Evolutionary conservation across 2,113 vertebrate genomes (phyloP).

Genomic region (Ptychochromis oligacanthus): DNA sequence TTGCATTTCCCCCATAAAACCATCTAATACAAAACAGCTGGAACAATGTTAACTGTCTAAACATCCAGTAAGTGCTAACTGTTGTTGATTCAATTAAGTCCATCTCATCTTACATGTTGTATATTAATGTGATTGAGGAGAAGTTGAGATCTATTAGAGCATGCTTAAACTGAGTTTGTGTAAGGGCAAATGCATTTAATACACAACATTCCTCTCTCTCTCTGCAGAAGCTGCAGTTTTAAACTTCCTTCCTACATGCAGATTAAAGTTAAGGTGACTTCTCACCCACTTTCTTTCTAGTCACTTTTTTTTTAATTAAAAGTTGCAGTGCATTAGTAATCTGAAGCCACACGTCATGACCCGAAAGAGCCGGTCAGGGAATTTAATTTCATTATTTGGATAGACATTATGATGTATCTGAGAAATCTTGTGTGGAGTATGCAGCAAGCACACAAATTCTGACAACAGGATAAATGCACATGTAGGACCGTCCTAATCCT

Average conservation of each 20-base stretch:
- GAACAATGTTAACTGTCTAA: not conserved
- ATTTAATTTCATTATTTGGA: not conserved
- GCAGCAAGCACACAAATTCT: not conserved
- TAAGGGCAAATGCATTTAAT: not conserved
- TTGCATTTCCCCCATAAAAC: not conserved
- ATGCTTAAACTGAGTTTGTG: not conserved
- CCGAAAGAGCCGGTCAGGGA: not conserved
- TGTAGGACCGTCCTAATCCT: not conserved
- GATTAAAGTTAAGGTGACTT: not conserved
- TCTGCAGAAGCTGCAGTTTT: not conserved
- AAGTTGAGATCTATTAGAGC: not conserved
- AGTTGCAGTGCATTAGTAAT: not conserved
- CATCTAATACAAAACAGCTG: conserved; percentile 1
- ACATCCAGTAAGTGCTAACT: not conserved
- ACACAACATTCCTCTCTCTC: not conserved
- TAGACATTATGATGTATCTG: not conserved
- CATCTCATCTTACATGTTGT: not conserved
- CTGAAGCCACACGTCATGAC: not conserved
- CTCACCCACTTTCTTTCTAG: not conserved
- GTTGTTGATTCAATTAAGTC: not conserved
- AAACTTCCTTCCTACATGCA: not conserved
- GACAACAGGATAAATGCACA: not conserved
- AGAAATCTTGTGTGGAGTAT: not conserved
- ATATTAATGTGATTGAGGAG: not conserved
- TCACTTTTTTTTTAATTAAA: not conserved